These are phyloP conservation scores for Callionymus lyra DNA, from an alignment of 2,113 vertebrate genomes.

Conservation along the genomic window DNA sequence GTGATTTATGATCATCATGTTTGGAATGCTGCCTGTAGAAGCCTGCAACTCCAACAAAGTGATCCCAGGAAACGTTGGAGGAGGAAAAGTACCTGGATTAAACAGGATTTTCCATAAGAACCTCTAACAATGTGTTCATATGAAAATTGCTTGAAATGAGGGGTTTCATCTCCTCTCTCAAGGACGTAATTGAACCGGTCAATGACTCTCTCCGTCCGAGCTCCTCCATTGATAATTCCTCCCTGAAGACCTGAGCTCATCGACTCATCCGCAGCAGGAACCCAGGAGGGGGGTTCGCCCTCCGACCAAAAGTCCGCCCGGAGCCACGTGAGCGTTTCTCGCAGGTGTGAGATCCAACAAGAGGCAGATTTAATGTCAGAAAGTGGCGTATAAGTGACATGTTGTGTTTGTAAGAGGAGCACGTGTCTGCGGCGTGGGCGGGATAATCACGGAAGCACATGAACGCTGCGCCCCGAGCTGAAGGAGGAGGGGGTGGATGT, in stretches of 20 bases:
- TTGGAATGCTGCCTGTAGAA: no score
- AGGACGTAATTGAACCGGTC: no score
- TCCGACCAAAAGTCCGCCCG: background rate
- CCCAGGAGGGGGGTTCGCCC: background rate
- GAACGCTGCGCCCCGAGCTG: conserved; percentile 7
- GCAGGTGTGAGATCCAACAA: no score
- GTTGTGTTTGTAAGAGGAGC: conserved; percentile 9
- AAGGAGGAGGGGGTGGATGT: conserved; percentile 4
- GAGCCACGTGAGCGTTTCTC: conserved; percentile 14
- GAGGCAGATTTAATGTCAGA: no score
- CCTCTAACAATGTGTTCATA: no score
- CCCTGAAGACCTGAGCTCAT: conserved; percentile 23
- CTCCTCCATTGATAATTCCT: conserved; percentile 13
- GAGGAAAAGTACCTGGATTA: no score
- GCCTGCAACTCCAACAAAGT: no score
- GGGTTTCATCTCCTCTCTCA: no score
- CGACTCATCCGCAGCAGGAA: conserved; percentile 33
- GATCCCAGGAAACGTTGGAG: no score
- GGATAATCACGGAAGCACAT: conserved; percentile 28
- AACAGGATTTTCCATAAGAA: no score
- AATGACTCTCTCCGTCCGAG: conserved; percentile 4
- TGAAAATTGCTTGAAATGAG: no score
- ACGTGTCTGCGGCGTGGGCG: conserved; percentile 33
- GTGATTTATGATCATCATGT: no score
- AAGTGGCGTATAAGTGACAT: background rate